These are phyloP conservation scores for Colletes collaris DNA, from an alignment of 2,888 invertebrate species.

Conservation along the genomic window DNA sequence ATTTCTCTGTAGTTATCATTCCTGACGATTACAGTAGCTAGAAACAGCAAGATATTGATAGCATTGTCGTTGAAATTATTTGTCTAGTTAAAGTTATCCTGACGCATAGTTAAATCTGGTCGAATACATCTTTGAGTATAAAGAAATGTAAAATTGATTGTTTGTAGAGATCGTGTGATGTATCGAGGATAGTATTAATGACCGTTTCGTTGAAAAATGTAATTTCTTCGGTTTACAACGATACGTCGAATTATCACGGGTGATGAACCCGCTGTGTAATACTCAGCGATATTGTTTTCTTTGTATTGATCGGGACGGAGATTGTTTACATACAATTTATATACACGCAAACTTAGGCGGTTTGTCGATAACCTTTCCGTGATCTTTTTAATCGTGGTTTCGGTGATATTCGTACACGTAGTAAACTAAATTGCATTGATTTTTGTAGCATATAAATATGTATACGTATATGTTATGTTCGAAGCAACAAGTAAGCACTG, in stretches of 20 bases:
- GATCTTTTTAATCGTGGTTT: constrained; percentile 5
- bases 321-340: constrained; percentile 24
- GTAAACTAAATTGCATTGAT: neutral
- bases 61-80: too few relatives aligned
- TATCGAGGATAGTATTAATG: neutral
- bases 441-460: neutral
- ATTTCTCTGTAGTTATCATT: too few relatives aligned
- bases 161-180: too few relatives aligned
- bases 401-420: neutral
- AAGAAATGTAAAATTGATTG: too few relatives aligned
- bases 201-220: neutral
- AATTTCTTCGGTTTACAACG: neutral
- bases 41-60: too few relatives aligned
- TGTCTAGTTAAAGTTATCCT: too few relatives aligned
- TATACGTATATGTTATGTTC: neutral
- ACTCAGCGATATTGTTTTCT: neutral
- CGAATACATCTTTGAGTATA: too few relatives aligned
- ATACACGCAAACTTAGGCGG: neutral
- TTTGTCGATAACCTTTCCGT: constrained; percentile 4
- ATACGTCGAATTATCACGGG: constrained; percentile 11
- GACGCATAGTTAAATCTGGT: too few relatives aligned
- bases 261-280: neutral
- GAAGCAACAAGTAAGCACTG: neutral
- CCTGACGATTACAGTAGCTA: too few relatives aligned
- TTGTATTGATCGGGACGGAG: neutral